These are phyloP conservation scores for Zaprionus gabonicus DNA, from an alignment of 1,140 invertebrate species.

Conservation along the genomic window DNA sequence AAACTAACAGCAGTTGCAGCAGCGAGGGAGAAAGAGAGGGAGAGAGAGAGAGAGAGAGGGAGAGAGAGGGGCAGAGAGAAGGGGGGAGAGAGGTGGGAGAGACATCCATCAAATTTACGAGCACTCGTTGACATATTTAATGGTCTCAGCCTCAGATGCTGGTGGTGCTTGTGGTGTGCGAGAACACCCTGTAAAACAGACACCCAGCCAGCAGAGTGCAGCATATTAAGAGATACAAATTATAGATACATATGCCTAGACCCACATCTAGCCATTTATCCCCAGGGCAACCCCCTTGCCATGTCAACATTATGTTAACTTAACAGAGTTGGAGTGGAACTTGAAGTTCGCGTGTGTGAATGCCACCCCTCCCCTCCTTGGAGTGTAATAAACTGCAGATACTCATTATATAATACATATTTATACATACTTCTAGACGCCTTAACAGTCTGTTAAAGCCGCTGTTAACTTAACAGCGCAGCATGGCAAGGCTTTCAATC, in stretches of 20 bases:
- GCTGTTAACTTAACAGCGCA: neutral
- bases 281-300: neutral
- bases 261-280: neutral
- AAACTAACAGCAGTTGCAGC: conserved; percentile 11
- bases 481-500: neutral
- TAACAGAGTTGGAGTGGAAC: too few species aligned
- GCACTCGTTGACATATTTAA: conserved; percentile 49
- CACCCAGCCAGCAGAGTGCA: too few species aligned
- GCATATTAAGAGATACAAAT: neutral
- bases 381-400: too few species aligned
- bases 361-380: too few species aligned
- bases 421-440: too few species aligned
- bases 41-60: neutral
- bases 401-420: too few species aligned
- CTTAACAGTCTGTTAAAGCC: neutral
- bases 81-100: neutral
- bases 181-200: neutral
- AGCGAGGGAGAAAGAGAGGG: neutral
- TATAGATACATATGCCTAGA: neutral
- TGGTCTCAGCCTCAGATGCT: conserved; percentile 14
- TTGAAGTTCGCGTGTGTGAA: too few species aligned
- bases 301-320: too few species aligned
- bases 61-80: too few species aligned
- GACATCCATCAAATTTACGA: conserved; percentile 50
- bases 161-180: neutral